Percentiles rank a stretch among this genome's conserved stretches.
Evolutionary conservation across 2,113 vertebrate species (phyloP).

Genomic region (Nothoprocta perdicaria): DNA sequence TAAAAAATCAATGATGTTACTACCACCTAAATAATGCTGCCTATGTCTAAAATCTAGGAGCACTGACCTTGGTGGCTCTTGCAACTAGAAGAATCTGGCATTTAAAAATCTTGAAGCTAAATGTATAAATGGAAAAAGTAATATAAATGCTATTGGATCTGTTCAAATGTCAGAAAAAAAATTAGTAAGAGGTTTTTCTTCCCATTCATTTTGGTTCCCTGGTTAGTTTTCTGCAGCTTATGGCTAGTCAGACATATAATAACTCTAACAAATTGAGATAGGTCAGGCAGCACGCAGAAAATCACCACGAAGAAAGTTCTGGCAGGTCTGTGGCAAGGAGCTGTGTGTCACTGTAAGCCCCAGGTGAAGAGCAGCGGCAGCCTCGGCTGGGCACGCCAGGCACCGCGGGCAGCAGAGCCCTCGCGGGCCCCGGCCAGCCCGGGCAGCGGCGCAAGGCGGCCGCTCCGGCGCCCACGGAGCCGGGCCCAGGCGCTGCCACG

Average conservation of each 20-base stretch:
- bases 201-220: slow-evolving; percentile 6
- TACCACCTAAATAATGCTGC: neutral
- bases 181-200: neutral
- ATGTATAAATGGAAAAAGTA: slow-evolving; percentile 7
- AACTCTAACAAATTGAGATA: slow-evolving; percentile 14
- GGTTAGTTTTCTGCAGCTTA: neutral
- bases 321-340: neutral
- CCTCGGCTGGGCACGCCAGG: neutral
- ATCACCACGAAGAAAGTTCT: slow-evolving; percentile 6
- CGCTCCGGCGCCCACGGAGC: too few relatives aligned
- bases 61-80: neutral
- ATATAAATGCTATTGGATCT: slow-evolving; percentile 18
- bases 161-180: slow-evolving; percentile 18
- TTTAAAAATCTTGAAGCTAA: slow-evolving; percentile 17
- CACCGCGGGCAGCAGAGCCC: neutral
- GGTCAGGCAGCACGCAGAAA: neutral
- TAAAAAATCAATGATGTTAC: neutral
- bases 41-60: neutral
- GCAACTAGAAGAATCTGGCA: neutral
- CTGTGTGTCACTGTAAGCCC: neutral
- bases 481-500: too few relatives aligned
- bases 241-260: neutral
- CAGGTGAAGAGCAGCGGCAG: neutral
- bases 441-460: too few relatives aligned
- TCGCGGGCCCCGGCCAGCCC: neutral